These are phyloP conservation scores for Buathra laborator DNA, from an alignment of 2,888 invertebrate species.

Conservation along the genomic window DNA sequence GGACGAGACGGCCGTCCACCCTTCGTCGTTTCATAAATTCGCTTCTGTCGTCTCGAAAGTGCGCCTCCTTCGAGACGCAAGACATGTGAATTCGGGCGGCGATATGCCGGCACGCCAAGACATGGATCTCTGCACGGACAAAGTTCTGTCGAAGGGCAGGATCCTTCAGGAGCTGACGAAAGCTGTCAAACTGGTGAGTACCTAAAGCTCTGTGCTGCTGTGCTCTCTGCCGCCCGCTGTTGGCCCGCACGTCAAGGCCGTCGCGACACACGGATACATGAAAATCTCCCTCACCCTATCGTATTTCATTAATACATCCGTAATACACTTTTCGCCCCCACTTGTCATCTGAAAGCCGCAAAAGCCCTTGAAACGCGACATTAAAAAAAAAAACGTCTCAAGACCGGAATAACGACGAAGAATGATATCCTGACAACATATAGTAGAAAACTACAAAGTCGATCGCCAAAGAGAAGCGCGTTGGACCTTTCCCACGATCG, in stretches of 20 bases:
- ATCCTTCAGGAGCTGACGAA: slow-evolving; percentile 84
- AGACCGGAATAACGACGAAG: not conserved
- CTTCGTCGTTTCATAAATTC: slow-evolving; percentile 46
- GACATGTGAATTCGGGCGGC: slow-evolving; percentile 75
- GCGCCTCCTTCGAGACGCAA: slow-evolving; percentile 55
- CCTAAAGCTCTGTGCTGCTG: slow-evolving; percentile 1
- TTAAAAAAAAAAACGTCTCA: not conserved
- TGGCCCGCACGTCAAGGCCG: slow-evolving; percentile 67
- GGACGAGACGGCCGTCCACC: slow-evolving; percentile 54
- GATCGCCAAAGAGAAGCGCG: slow-evolving; percentile 9
- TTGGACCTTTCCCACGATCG: slow-evolving; percentile 59
- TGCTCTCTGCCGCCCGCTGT: slow-evolving; percentile 14
- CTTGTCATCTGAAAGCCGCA: no score
- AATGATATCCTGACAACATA: not conserved
- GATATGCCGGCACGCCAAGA: slow-evolving; percentile 82
- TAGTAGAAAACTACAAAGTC: slow-evolving; percentile 14
- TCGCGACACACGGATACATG: slow-evolving; percentile 33
- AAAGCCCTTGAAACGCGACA: no score
- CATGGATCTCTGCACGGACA: slow-evolving; percentile 84
- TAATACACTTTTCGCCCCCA: no score
- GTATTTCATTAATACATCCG: no score
- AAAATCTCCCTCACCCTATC: not conserved
- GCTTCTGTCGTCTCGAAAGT: slow-evolving; percentile 55
- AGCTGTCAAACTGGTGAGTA: slow-evolving; percentile 84
- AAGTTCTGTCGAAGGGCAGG: slow-evolving; percentile 82